A percentile compares a stretch with the other conserved stretches of the same genome.
Conservation (phyloP, 2,113 vertebrate genomes). For the Lates calcarifer region DNA sequence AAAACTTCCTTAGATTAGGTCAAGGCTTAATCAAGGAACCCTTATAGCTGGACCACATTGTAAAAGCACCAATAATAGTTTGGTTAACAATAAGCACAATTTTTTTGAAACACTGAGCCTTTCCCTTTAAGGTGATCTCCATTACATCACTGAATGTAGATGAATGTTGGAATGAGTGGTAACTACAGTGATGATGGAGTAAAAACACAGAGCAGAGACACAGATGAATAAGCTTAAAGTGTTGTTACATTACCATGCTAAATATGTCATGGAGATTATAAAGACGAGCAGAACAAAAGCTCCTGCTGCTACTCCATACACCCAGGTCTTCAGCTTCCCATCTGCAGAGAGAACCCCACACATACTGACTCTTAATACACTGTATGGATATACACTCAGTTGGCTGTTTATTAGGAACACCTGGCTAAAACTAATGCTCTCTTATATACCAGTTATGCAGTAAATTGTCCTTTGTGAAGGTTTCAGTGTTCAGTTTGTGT, state of each 20-base stretch:
- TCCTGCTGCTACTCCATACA: slow-evolving; percentile 97
- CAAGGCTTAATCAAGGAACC: not conserved
- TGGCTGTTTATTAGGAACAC: not conserved
- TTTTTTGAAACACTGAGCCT: not conserved
- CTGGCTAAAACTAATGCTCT: too few relatives aligned
- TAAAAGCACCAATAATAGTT: not conserved
- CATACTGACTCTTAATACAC: not conserved
- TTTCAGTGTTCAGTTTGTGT: too few relatives aligned
- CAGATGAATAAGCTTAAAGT: not conserved
- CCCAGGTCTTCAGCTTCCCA: slow-evolving; percentile 98
- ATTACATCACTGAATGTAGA: slow-evolving; percentile 40
- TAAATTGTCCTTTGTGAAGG: too few relatives aligned
- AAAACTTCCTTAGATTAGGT: too few relatives aligned
- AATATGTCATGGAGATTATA: slow-evolving; percentile 98
- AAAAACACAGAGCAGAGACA: not conserved
- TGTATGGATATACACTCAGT: not conserved
- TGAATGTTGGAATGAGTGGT: not conserved
- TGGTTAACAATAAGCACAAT: not conserved
- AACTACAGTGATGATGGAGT: not conserved
- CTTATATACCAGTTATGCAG: too few relatives aligned
- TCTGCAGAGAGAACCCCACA: slow-evolving; percentile 82
- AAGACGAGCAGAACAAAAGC: slow-evolving; percentile 97
- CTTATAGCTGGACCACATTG: too few relatives aligned
- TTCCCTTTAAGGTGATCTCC: slow-evolving; percentile 6
- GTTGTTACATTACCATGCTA: slow-evolving; percentile 94